A percentile compares a stretch with the other conserved stretches of the same genome.
Evolutionary conservation across 2,797 vertebrate species (phyloP).

Genomic region (Labeo calbasu): DNA sequence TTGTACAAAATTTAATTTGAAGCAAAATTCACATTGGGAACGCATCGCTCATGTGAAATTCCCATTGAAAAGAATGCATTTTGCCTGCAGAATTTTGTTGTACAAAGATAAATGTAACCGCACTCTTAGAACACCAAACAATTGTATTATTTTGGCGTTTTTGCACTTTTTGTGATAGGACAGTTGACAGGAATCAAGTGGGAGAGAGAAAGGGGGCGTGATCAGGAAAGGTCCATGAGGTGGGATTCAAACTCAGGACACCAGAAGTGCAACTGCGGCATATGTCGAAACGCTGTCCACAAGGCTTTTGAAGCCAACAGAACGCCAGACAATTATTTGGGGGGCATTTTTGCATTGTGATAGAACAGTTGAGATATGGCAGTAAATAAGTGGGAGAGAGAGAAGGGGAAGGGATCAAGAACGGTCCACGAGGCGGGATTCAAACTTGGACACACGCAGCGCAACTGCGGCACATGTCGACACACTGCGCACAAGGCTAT

Average conservation of each 20-base stretch:
- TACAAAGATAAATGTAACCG: neutral
- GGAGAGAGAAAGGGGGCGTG: neutral
- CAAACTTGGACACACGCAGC: too few species aligned
- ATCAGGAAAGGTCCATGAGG: neutral
- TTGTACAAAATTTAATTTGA: neutral
- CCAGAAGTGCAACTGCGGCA: neutral
- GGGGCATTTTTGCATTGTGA: too few species aligned
- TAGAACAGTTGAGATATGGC: too few species aligned
- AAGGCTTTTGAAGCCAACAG: neutral
- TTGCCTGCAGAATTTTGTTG: neutral
- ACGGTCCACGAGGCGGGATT: too few species aligned
- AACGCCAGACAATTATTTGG: neutral
- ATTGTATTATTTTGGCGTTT: neutral
- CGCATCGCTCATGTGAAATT: neutral
- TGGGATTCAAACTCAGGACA: neutral
- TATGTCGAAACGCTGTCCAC: neutral
- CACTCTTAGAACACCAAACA: too few species aligned
- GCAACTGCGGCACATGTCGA: too few species aligned
- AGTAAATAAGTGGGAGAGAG: too few species aligned
- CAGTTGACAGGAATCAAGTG: neutral
- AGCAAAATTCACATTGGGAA: neutral
- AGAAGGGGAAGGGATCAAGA: too few species aligned
- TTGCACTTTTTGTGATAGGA: neutral
- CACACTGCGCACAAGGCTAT: too few species aligned
- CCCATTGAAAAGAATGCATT: neutral